Base-by-base conservation (phyloP, 92 coral and sea anemone genomes). In the Porites evermanni region DNA sequence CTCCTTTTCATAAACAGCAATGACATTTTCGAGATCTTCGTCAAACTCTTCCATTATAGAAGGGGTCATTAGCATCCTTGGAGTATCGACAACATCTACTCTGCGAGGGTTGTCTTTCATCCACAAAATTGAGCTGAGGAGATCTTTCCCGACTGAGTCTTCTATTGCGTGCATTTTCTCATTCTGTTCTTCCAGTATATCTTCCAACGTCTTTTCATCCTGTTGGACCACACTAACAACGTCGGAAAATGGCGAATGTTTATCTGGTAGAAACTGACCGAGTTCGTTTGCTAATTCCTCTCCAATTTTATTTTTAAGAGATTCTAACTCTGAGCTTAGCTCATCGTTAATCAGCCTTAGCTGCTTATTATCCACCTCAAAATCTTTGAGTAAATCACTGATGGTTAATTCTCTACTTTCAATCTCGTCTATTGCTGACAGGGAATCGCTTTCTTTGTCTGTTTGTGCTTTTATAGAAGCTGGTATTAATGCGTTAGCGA, bases 21-120 rank as follows among this genome's bases (percentile, higher is more conserved):
- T 74, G 6, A 94, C 97, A 53, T 83, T 78, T 70, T 94, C 90
- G 16, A 94, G 95, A 66, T 90, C 91, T 53, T 89, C 92, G 67
- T 91, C 89, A 8, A 87, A 80, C 50, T 64, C 74, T 63, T 63
- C 69, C 89, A 94, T 86, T 10, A 90, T 69, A 53, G 54, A n/a
- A 8, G 79, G 75, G 61, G 90, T 90, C 72, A 67, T 64, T 13
- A 92, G 86, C 29, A 9, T 29, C 29, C 50, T n/a, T 1, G 44
- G 32, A 12, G 44, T 17, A 44, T 66, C 63, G 8, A 44, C 72
- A 11, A 29, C 56, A 9, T 14, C 47, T 29, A 16, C 26, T 23
- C 19, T 67, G 52, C 53, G 54, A 52, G 52, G 72, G 16, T 17
- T 12, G 51, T 51, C 70, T 8, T 65, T 72, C 44, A 12, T 72